These are phyloP conservation scores for Spatulosminthurus flaviceps DNA, from an alignment of 2,888 invertebrate genomes.

Conservation along the genomic window DNA sequence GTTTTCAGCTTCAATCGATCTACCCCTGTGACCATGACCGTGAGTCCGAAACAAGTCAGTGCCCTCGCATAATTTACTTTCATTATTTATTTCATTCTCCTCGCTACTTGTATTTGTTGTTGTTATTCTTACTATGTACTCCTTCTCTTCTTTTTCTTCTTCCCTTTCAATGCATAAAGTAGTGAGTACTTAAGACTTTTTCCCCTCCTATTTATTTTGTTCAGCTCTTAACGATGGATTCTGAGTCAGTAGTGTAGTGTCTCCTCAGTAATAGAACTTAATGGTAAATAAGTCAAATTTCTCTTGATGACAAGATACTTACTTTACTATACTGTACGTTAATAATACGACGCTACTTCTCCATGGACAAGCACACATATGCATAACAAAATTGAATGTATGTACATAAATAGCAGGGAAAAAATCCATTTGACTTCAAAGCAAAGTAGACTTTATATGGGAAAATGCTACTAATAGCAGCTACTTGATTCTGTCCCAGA, in stretches of 20 bases:
- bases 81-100: conserved; percentile 16
- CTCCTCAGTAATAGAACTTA: not conserved
- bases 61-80: conserved; percentile 33
- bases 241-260: no score
- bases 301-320: not conserved
- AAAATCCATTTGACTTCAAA: no score
- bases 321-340: not conserved
- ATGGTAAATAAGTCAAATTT: conserved; percentile 5
- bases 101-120: not conserved
- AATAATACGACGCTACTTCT: not conserved
- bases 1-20: conserved; percentile 52
- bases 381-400: no score
- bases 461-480: no score
- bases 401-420: no score
- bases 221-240: not conserved
- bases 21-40: conserved; percentile 41
- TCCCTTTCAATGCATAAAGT: no score
- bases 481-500: no score
- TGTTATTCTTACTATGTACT: not conserved
- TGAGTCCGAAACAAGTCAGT: conserved; percentile 30
- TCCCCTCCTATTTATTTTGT: not conserved
- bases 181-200: no score
- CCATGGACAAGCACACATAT: no score
- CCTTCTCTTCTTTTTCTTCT: not conserved
- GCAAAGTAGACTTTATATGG: no score